Base-by-base conservation (phyloP, 2,113 vertebrate species). In the Cyanoramphus novaezelandiae region DNA sequence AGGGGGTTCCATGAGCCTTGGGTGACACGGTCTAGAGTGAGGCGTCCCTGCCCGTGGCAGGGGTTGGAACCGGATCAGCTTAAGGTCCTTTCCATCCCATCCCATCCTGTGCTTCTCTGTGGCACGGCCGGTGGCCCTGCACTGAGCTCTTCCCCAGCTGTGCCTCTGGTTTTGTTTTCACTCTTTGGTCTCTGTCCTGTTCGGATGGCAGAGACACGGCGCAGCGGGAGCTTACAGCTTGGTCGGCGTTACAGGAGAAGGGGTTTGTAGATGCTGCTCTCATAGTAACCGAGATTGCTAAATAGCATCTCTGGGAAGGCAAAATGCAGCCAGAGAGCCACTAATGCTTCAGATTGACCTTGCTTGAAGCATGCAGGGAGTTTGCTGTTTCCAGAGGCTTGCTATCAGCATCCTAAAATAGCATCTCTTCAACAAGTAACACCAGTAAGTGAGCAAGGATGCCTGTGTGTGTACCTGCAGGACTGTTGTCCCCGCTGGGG, bases 201-300 rank as follows among this genome's bases (percentile, higher is more conserved):
- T 81, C 3, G 4, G 82, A 3, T 35, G 82, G 82, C 76, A 43
- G 17, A 44, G 79, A 12, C n/a, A 5, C 49, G 41, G 79, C 62
- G 17, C 5, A 0, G 50, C 0, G 0, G 6, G 75, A 62, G 82
- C 49, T 27, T 20, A 0, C 29, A 13, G 78, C 60, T 55, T 8
- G n/a, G 7, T 55, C 2, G 8, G 55, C 44, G 0, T 1, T 50
- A 27, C 44, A 12, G 72, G 39, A 1, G 17, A 2, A 72, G 37
- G 63, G 63, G 14, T 10, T 39, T 80, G 33, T 49, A 72, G 89
- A 1, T 37, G 81, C 83, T 82, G 89, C 86, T 76, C 65, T 76
- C 17, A 8, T 1, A 18, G 72, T 39, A 50, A 2, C 76, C 63
- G 23, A 3, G n/a, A 1, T 23, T 62, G 77, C 65, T 52, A 2